Conservation (phyloP, 2,797 vertebrate genomes). For the Mycteria americana region DNA sequence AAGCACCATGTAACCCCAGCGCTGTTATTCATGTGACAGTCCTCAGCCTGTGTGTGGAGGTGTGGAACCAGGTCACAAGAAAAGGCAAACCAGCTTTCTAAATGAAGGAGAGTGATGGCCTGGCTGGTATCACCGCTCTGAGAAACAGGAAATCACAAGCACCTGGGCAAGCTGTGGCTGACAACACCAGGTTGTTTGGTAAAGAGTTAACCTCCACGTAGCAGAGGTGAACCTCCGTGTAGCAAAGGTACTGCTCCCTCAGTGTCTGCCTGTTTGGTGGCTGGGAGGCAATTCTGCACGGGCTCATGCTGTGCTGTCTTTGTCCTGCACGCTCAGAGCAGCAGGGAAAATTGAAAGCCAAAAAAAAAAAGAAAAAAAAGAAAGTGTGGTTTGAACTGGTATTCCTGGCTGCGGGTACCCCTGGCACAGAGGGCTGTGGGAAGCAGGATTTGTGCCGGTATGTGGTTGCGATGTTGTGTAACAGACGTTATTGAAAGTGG, state of each 20-base stretch:
- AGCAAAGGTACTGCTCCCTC: background rate
- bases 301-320: background rate
- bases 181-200: accelerated
- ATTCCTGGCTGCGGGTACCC: background rate
- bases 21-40: background rate
- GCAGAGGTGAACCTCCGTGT: background rate
- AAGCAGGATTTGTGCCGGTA: background rate
- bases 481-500: background rate
- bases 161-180: background rate
- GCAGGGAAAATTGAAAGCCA: background rate
- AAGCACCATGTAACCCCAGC: background rate
- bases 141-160: background rate
- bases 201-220: accelerated
- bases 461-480: background rate
- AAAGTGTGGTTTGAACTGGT: background rate
- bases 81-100: background rate
- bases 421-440: background rate
- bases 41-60: background rate
- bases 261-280: background rate
- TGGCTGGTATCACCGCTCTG: background rate
- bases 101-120: background rate
- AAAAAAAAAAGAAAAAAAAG: background rate
- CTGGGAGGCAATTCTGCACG: background rate
- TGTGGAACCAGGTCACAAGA: background rate
- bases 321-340: background rate